Percentiles rank a stretch among this genome's conserved stretches.
These are phyloP conservation scores for Zaprionus inermis DNA, from an alignment of 1,140 invertebrate genomes.

Conservation along the genomic window DNA sequence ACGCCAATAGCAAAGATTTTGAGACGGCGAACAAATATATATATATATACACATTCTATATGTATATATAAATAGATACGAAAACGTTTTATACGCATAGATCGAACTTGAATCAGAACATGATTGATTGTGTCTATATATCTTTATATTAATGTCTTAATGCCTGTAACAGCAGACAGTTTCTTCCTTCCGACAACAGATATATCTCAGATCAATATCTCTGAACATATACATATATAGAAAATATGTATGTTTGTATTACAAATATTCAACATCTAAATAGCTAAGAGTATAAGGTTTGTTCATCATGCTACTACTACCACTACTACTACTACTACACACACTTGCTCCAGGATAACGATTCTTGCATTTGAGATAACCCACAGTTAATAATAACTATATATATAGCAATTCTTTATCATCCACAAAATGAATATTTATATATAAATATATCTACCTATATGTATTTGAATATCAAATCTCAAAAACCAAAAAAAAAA, in stretches of 20 bases:
- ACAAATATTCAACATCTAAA: conserved; percentile 47
- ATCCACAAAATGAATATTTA: conserved; percentile 53
- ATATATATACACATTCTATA: conserved; percentile 20
- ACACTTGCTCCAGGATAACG: conserved; percentile 68
- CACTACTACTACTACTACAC: conserved; percentile 44
- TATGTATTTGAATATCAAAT: conserved; percentile 63
- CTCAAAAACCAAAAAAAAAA: conserved; percentile 48
- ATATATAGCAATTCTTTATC: conserved; percentile 69
- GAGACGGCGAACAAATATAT: conserved; percentile 41
- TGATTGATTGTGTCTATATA: conserved; percentile 43
- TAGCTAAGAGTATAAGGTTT: conserved; percentile 64
- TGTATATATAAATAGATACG: conserved; percentile 25
- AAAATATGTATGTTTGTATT: conserved; percentile 48
- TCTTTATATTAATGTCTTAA: conserved; percentile 38
- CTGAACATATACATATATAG: conserved; percentile 31
- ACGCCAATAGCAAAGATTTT: conserved; percentile 60
- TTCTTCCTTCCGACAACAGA: conserved; percentile 56
- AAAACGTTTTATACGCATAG: conserved; percentile 16
- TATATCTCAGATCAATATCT: conserved; percentile 35
- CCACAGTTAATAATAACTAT: conserved; percentile 48
- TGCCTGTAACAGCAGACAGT: conserved; percentile 50
- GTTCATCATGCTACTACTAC: conserved; percentile 65
- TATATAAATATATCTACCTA: conserved; percentile 61
- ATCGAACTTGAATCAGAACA: conserved; percentile 29
- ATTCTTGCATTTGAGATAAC: conserved; percentile 70